Base-by-base conservation (phyloP, 2,888 invertebrate genomes). In the Apodemia duryi region DNA sequence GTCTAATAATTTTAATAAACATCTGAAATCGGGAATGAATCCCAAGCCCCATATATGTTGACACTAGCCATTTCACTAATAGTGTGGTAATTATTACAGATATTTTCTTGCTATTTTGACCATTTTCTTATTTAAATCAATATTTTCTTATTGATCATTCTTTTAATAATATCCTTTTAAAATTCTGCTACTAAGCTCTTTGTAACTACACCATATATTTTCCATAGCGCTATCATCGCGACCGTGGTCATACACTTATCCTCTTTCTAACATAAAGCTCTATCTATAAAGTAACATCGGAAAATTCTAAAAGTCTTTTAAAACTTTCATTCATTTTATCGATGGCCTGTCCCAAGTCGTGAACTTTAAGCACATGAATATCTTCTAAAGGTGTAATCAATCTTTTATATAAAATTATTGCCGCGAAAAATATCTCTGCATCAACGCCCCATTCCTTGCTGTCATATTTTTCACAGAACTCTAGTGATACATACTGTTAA, bases 341-440 rank as follows among this genome's bases (percentile, higher is more conserved):
- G 61, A 65, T 38, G 49, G 61, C 61, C 38, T 28, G 51, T 43
- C 51, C 60, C 46, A n/a, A 60, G 54, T 9, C 57, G 29, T 57
- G 57, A 57, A 57, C 57, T 32, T 32, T 32, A 32, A 32, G 63
- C 66, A 70, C 67, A 67, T 65, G 68, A 68, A 70, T 67, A 65
- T 65, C 61, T 63, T 65, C 64, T 61, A 62, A 68, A 66, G 69
- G 72, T 66, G 68, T 67, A 71, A 79, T 79, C 77, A 77, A 77
- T 79, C 73, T 77, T 75, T 72, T 72, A 75, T 72, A 75, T 73
- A 70, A 73, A 74, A 75, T 72, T 75, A 74, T 73, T 73, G 72
- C 70, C 70, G 66, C 67, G 74, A 74, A 72, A 73, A 78, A 78
- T 75, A 75, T 74, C 71, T 72, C 73, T 72, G 74, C 72, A 75